Conservation (phyloP, 2,797 vertebrate genomes). For the Anguilla pacifica region DNA sequence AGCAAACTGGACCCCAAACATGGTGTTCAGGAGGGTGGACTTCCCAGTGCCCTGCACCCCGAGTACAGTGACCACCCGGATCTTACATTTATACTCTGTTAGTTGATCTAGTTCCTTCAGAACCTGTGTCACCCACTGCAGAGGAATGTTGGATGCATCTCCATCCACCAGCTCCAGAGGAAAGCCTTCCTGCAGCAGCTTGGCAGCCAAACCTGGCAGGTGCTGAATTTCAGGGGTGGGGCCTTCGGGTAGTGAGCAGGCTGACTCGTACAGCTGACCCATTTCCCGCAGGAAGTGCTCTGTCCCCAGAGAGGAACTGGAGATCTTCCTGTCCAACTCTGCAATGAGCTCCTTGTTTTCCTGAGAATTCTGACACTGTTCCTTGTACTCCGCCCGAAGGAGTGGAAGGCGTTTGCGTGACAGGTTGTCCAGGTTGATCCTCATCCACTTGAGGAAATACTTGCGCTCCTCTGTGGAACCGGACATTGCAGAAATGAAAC, state of each 20-base stretch:
- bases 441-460: slow-evolving; percentile 80
- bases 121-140: slow-evolving; percentile 73
- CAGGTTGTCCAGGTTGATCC: slow-evolving; percentile 69
- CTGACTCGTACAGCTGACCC: slow-evolving; percentile 79
- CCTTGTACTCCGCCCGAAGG: slow-evolving; percentile 53
- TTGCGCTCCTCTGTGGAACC: slow-evolving; percentile 53
- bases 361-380: slow-evolving; percentile 33
- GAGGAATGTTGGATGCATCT: slow-evolving; percentile 75
- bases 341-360: slow-evolving; percentile 56
- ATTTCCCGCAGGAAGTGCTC: slow-evolving; percentile 81
- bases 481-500: slow-evolving; percentile 70
- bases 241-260: slow-evolving; percentile 57
- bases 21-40: slow-evolving; percentile 36
- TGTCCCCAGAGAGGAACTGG: slow-evolving; percentile 72
- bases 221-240: slow-evolving; percentile 52
- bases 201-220: slow-evolving; percentile 70
- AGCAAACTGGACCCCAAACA: slow-evolving; percentile 2
- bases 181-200: slow-evolving; percentile 71
- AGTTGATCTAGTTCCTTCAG: slow-evolving; percentile 66
- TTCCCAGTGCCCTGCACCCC: slow-evolving; percentile 35
- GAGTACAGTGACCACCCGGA: background rate
- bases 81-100: slow-evolving; percentile 58
- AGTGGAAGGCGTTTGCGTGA: slow-evolving; percentile 53
- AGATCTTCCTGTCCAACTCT: slow-evolving; percentile 61
- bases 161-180: slow-evolving; percentile 80